Percentiles rank a stretch among this genome's conserved stretches.
Conservation (phyloP, 2,888 invertebrate species). For the Trachelus tabidus region DNA sequence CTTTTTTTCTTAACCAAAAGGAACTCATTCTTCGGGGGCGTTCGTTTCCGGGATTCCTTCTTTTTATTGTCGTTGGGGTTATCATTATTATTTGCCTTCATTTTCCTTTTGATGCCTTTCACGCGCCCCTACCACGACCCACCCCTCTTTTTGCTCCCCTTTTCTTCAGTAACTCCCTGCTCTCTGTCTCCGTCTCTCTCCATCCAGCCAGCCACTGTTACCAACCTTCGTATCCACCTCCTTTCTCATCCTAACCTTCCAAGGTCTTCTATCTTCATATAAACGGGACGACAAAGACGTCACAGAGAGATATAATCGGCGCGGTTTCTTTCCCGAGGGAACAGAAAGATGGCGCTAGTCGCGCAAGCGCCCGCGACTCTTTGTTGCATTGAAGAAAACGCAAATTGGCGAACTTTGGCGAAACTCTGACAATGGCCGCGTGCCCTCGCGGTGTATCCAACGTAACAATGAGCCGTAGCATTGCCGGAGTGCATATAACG, state of each 20-base stretch:
- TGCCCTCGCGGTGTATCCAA: background rate
- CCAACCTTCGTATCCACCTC: background rate
- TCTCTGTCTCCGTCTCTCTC: background rate
- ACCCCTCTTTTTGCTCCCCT: background rate
- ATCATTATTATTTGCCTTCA: constrained; percentile 11
- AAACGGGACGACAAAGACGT: constrained; percentile 1
- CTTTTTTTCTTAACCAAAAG: constrained; percentile 25
- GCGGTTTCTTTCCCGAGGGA: background rate
- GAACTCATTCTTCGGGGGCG: constrained; percentile 17
- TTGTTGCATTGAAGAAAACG: constrained; percentile 25
- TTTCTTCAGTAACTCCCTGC: background rate
- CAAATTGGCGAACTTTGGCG: constrained; percentile 39
- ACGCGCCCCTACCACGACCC: background rate
- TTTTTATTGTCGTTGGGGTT: constrained; percentile 27
- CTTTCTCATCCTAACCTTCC: background rate
- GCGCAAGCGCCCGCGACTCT: background rate
- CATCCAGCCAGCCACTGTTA: background rate
- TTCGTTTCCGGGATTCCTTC: constrained; percentile 25
- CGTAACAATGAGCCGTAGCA: background rate
- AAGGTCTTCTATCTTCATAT: background rate
- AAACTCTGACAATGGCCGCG: constrained; percentile 2
- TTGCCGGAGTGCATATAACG: background rate
- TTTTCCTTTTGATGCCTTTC: constrained; percentile 23
- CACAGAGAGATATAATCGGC: background rate
- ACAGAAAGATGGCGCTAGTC: background rate